Conservation (phyloP, 2,888 invertebrate species). For the Eustalomyia histrio region DNA sequence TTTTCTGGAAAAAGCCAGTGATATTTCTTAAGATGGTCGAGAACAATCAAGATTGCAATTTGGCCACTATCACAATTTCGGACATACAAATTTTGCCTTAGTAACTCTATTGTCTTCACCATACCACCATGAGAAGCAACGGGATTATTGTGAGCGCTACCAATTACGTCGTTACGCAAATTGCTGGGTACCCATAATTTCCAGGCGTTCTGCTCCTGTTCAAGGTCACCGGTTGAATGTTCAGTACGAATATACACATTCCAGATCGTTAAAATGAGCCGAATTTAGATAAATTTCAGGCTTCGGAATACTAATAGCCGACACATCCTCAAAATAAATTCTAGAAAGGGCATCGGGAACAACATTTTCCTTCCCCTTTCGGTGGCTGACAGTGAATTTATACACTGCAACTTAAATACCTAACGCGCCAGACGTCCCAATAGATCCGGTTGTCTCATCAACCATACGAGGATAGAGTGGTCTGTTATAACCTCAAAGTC, state of each 20-base stretch:
- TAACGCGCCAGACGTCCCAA: constrained; percentile 13
- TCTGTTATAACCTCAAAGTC: no score
- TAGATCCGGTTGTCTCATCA: constrained; percentile 22
- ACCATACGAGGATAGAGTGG: constrained; percentile 15
- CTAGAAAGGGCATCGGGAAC: constrained; percentile 15
- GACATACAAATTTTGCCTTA: no score
- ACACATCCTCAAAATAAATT: neutral
- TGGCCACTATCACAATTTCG: constrained; percentile 66
- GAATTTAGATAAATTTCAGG: neutral
- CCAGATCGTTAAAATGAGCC: neutral
- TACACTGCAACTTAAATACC: constrained; percentile 13
- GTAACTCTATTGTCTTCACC: no score
- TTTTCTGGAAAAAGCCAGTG: no score
- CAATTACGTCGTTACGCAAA: no score
- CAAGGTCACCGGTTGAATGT: neutral
- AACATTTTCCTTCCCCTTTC: neutral
- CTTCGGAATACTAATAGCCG: neutral
- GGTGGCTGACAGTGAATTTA: no score
- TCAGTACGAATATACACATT: constrained; percentile 4
- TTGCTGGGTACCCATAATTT: no score
- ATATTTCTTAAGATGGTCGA: no score
- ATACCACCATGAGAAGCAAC: no score
- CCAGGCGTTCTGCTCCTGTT: neutral
- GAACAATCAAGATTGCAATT: no score
- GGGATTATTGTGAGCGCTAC: no score